These are phyloP conservation scores for Spatulosminthurus flaviceps DNA, from an alignment of 2,888 invertebrate species.

Conservation along the genomic window DNA sequence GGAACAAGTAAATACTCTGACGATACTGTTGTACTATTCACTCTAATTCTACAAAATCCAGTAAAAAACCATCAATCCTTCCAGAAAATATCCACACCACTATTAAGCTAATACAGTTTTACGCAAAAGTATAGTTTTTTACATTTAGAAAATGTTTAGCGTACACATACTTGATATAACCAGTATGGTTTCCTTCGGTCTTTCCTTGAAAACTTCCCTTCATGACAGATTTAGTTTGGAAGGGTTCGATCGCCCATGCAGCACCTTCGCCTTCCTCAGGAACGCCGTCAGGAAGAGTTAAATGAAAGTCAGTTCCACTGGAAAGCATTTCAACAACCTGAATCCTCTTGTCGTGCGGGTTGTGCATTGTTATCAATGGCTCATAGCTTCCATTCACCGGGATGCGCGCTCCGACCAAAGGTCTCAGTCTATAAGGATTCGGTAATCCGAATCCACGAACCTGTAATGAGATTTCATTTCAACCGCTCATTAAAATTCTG, in stretches of 20 bases:
- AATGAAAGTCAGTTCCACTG: conserved; percentile 87
- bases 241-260: conserved; percentile 91
- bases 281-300: conserved; percentile 71
- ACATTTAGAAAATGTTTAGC: too few relatives aligned
- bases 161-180: conserved; percentile 75
- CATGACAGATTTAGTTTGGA: conserved; percentile 86
- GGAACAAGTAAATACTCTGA: conserved; percentile 79
- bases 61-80: background rate
- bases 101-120: too few relatives aligned
- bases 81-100: too few relatives aligned
- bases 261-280: conserved; percentile 80
- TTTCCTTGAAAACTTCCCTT: conserved; percentile 82
- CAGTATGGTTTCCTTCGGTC: conserved; percentile 82
- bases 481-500: background rate
- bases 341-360: conserved; percentile 87
- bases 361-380: conserved; percentile 90
- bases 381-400: conserved; percentile 91
- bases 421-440: conserved; percentile 90
- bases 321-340: conserved; percentile 76
- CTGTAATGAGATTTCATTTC: conserved; percentile 66
- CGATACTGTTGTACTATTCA: conserved; percentile 70
- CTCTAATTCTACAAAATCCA: conserved; percentile 72
- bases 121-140: too few relatives aligned
- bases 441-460: conserved; percentile 86
- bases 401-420: conserved; percentile 87